phyloP scores from a whole-genome alignment of 1,140 invertebrate species.

The Eriosoma lanigerum region DNA sequence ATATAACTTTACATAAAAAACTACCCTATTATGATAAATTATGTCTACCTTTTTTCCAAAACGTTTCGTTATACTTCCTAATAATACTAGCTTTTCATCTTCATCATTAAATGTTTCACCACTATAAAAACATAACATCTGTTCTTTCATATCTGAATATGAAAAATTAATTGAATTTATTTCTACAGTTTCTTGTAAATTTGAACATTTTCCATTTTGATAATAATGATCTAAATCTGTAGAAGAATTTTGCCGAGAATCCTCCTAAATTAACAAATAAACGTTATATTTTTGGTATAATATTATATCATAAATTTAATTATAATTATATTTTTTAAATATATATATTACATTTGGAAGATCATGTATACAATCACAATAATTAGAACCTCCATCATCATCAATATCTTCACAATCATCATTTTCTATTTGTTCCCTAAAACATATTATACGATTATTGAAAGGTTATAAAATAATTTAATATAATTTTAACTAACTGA shows the following conservation, averaged over 20 bases:
- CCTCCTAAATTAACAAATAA: not conserved
- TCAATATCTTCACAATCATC: slow-evolving; percentile 18
- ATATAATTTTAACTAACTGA: slow-evolving; percentile 11
- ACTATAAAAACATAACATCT: slow-evolving; percentile 22
- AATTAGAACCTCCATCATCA: slow-evolving; percentile 16
- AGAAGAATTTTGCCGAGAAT: not conserved
- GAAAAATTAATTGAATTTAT: slow-evolving; percentile 36
- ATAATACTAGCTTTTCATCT: slow-evolving; percentile 17
- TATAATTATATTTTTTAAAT: too few species aligned
- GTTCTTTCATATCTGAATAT: slow-evolving; percentile 32
- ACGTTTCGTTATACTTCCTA: not conserved
- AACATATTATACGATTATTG: not conserved
- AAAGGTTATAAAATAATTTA: not conserved
- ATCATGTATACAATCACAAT: slow-evolving; percentile 41
- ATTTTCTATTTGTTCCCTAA: slow-evolving; percentile 33
- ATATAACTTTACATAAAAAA: too few species aligned
- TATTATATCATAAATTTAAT: not conserved
- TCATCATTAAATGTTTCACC: slow-evolving; percentile 1
- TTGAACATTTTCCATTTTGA: not conserved
- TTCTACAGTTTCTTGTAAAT: not conserved
- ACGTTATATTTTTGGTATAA: not conserved
- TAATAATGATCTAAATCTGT: not conserved
- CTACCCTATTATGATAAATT: too few species aligned
- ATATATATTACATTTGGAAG: not conserved
- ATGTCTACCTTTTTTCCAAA: slow-evolving; percentile 15